A percentile compares a stretch with the other conserved stretches of the same genome.
Evolutionary conservation across 2,888 invertebrate genomes (phyloP).

Genomic region (Platerodrilus igneus): DNA sequence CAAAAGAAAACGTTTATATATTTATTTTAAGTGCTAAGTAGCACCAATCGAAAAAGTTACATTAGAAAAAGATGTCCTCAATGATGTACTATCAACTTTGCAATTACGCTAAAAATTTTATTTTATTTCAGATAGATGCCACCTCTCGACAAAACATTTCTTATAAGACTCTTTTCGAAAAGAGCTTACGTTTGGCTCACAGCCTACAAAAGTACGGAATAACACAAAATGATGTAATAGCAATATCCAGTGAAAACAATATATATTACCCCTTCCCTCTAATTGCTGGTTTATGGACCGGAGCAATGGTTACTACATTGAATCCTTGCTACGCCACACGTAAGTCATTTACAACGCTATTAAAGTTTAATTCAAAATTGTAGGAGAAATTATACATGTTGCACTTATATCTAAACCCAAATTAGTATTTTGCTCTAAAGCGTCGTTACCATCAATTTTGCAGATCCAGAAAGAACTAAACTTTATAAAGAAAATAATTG

Average conservation of each 20-base stretch:
- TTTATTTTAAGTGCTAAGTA: too few species aligned
- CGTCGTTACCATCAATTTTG: neutral
- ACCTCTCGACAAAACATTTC: neutral
- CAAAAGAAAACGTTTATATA: too few species aligned
- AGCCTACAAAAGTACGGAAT: neutral
- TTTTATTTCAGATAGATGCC: neutral
- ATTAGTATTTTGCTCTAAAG: neutral
- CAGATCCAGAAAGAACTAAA: neutral
- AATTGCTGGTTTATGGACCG: neutral
- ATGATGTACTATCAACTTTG: too few species aligned
- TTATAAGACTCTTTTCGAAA: neutral
- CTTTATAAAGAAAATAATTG: neutral
- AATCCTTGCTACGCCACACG: neutral
- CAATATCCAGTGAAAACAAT: neutral
- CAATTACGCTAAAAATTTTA: too few species aligned
- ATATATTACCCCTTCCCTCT: neutral
- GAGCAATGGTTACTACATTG: neutral
- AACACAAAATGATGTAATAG: neutral
- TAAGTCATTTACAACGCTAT: neutral
- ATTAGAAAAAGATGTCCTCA: too few species aligned
- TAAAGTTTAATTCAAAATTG: neutral
- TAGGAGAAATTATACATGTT: neutral
- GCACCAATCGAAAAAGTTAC: too few species aligned
- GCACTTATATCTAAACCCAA: neutral
- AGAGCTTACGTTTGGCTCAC: neutral